Base-by-base conservation (phyloP, 2,888 invertebrate genomes). In the Apocheima hispidaria region DNA sequence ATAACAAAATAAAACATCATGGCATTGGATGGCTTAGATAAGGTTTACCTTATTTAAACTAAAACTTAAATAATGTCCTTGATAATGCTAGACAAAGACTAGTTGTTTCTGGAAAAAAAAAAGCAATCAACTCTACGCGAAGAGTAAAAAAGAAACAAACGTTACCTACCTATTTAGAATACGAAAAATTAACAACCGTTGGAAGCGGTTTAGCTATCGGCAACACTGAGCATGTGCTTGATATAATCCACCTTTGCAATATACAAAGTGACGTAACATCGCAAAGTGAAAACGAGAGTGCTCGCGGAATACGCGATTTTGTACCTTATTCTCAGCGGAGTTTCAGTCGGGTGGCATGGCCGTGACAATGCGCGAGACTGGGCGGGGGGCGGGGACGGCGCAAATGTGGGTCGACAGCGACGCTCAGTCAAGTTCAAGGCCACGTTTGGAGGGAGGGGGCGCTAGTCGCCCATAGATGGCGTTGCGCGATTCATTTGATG, bases 341-440 rank as follows among this genome's bases (percentile, higher is more conserved):
- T 80, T 82, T 83, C 88, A 88, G 89, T 89, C 86, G 90, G 86
- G 80, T 84, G 84, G 77, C 74, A 79, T 81, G 82, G 81, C 83
- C 84, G 77, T 84, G 86, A 84, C 86, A 84, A 78, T 80, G 87
- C 82, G 85, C 81, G 85, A 79, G 78, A 72, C 79, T 71, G 77
- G 75, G 85, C 80, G 75, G 82, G 77, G 80, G 72, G 79, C 78
- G 82, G 74, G 71, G 70, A 71, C 75, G 79, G 66, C 79, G 82
- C 84, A 78, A 89, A 90, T 81, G 82, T 91, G 89, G 91, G 91
- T 92, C 91, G 90, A 77, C 81, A 81, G 83, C 86, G 86, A 81
- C 83, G 84, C 79, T 79, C 55, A 51, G 88, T 90, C 92, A 92
- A 92, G 92, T 92, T 92, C 92, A 92, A 91, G 91, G 92, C 88